Evolutionary conservation across 2,113 vertebrate genomes (phyloP).

Genomic region (Haemorhous mexicanus): DNA sequence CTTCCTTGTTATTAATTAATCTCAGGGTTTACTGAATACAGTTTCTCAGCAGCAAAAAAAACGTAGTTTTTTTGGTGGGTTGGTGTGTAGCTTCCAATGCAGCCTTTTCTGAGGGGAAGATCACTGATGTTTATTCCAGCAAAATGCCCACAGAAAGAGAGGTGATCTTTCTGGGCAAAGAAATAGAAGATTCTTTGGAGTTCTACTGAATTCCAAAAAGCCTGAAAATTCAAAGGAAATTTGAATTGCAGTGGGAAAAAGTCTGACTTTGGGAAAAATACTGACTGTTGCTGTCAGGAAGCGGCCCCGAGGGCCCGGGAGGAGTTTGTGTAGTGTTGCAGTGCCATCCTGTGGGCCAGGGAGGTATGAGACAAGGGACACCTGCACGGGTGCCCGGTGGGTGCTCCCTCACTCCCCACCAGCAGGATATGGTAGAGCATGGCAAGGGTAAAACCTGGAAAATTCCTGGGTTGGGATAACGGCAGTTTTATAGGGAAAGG

Average conservation of each 20-base stretch:
- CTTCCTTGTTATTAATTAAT: not conserved
- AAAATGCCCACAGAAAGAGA: not conserved
- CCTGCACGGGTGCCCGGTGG: rapidly evolving
- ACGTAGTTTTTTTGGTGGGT: not conserved
- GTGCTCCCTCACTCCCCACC: not conserved
- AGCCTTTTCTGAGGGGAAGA: not conserved
- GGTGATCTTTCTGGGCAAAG: not conserved
- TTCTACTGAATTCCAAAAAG: not conserved
- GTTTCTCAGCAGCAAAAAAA: not conserved
- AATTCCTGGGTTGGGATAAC: not conserved
- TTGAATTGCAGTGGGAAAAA: not conserved
- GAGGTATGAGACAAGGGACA: not conserved
- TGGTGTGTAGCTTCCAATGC: not conserved
- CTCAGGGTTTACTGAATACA: not conserved
- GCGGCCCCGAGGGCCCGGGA: rapidly evolving
- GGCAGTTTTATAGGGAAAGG: not conserved
- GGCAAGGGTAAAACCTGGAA: not conserved
- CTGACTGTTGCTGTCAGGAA: not conserved
- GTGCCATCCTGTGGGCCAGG: not conserved
- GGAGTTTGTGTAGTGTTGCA: not conserved
- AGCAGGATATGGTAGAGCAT: rapidly evolving
- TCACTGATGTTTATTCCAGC: not conserved
- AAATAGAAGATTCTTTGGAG: not conserved
- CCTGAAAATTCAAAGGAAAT: not conserved
- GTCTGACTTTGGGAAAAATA: rapidly evolving